These are phyloP conservation scores for Erpetoichthys calabaricus DNA, from an alignment of 2,797 vertebrate species.

Conservation along the genomic window DNA sequence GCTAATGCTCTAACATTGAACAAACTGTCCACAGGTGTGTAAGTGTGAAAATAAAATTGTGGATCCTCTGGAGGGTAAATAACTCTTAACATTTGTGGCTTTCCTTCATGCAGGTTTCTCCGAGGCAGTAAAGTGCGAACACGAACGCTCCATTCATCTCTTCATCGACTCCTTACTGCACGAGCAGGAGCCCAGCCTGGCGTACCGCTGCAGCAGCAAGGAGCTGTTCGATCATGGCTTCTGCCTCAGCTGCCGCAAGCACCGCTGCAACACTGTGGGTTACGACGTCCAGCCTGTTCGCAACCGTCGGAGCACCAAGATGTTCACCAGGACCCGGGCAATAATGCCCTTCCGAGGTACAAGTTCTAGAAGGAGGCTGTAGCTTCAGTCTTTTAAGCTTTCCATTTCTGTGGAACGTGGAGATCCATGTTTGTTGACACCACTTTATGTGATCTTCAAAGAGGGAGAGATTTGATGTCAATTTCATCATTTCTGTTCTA, in stretches of 20 bases:
- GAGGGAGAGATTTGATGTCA: no score
- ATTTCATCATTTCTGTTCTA: no score
- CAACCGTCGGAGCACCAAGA: slow-evolving; percentile 59
- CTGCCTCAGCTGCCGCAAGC: slow-evolving; percentile 79
- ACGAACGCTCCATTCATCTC: slow-evolving; percentile 82
- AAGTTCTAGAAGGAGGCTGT: slow-evolving; percentile 2
- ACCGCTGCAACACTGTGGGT: slow-evolving; percentile 80
- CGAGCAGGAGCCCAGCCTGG: slow-evolving; percentile 59
- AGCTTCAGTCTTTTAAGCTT: no score
- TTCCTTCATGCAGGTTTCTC: slow-evolving; percentile 52
- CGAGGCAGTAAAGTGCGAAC: slow-evolving; percentile 80
- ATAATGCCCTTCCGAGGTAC: slow-evolving; percentile 88
- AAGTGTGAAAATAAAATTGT: no score
- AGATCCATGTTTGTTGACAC: no score
- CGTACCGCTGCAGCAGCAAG: slow-evolving; percentile 72
- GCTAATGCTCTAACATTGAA: no score
- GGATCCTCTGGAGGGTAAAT: no score
- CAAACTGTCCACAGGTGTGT: no score
- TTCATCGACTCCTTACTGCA: slow-evolving; percentile 90
- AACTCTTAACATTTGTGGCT: no score
- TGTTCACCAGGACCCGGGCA: slow-evolving; percentile 83
- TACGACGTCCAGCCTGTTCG: slow-evolving; percentile 72
- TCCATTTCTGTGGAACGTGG: no score
- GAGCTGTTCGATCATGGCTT: slow-evolving; percentile 78
- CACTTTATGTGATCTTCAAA: no score